Conservation (phyloP, 2,888 invertebrate species). For the Stenichneumon culpator region DNA sequence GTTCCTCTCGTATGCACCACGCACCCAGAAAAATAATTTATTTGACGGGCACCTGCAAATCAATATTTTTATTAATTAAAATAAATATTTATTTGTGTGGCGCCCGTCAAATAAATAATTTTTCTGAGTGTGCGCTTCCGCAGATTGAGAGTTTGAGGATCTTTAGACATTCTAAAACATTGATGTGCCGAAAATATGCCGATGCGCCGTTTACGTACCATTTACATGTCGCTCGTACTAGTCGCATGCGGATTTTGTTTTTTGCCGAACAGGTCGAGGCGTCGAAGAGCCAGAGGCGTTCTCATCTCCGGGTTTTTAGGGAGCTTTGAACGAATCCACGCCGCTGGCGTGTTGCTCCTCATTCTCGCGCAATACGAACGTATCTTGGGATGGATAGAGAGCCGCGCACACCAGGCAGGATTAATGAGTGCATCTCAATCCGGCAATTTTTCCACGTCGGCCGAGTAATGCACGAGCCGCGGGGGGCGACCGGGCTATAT, state of each 20-base stretch:
- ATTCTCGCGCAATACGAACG: conserved; percentile 54
- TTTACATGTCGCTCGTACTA: background rate
- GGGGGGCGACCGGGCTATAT: conserved; percentile 84
- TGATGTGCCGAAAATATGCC: background rate
- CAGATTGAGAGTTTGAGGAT: conserved; percentile 57
- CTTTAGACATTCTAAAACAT: background rate
- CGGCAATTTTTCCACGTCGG: conserved; percentile 84
- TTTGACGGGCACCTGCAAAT: no score
- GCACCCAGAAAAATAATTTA: background rate
- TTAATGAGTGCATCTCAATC: conserved; percentile 85
- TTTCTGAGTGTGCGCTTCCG: conserved; percentile 32
- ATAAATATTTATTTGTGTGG: no score
- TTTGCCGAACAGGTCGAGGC: background rate
- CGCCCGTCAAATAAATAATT: no score
- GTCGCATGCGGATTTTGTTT: background rate
- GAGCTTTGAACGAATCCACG: conserved; percentile 38
- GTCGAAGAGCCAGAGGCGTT: conserved; percentile 30
- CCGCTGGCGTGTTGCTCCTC: conserved; percentile 48
- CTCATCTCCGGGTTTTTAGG: conserved; percentile 37
- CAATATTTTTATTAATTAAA: no score
- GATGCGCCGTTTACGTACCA: background rate
- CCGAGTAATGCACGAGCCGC: conserved; percentile 83
- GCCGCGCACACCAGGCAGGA: conserved; percentile 72
- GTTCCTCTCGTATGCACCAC: conserved; percentile 29
- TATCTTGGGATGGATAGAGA: conserved; percentile 2